Conservation (phyloP, 2,113 vertebrate species). For the Leucosticte australis region DNA sequence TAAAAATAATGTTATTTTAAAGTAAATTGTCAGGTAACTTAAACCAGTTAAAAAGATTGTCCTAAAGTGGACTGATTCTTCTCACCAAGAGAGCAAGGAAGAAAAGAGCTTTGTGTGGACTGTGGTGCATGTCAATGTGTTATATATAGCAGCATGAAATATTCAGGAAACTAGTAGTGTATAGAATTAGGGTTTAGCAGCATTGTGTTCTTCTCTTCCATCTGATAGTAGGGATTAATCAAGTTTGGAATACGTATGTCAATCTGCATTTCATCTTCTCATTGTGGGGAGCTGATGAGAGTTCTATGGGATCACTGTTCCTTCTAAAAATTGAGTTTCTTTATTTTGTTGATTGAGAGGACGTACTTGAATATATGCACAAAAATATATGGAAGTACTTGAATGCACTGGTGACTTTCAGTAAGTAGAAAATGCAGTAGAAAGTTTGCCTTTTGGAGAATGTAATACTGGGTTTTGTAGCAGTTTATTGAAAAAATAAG, state of each 20-base stretch:
- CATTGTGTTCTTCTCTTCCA: neutral
- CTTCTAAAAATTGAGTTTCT: neutral
- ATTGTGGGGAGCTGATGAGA: neutral
- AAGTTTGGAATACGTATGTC: neutral
- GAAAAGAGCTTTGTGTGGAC: neutral
- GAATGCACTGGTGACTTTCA: neutral
- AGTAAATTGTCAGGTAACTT: neutral
- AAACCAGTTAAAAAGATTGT: neutral
- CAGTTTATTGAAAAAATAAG: neutral
- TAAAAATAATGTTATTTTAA: neutral
- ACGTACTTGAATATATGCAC: neutral
- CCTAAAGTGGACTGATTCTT: neutral
- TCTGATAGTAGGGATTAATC: neutral
- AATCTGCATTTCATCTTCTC: neutral
- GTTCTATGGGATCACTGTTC: neutral
- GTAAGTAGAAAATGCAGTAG: neutral
- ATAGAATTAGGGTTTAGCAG: neutral
- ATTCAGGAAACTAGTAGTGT: neutral
- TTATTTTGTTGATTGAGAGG: rapidly evolving
- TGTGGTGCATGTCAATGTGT: neutral
- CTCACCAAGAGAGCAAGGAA: neutral
- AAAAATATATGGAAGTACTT: neutral
- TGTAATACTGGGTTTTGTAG: neutral
- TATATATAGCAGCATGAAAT: neutral
- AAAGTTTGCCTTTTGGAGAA: neutral